A percentile compares a stretch with the other conserved stretches of the same genome.
phyloP scores from a whole-genome alignment of 1,140 invertebrate species.

The Rhagoletis pomonella region DNA sequence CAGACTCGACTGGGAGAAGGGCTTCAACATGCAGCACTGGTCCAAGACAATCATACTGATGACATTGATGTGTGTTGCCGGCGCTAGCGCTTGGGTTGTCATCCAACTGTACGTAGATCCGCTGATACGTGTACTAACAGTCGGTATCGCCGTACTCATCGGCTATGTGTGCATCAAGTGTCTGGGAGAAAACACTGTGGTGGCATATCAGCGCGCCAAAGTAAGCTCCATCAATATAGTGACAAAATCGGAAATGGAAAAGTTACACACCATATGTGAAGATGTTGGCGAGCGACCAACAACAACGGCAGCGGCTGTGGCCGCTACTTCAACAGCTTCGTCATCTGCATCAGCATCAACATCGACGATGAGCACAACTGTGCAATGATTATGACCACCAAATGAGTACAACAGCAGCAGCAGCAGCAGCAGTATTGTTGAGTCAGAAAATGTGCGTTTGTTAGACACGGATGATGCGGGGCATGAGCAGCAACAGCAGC shows the following conservation, averaged over 20 bases:
- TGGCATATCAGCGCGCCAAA: conserved; percentile 90
- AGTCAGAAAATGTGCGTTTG: not conserved
- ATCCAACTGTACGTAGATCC: conserved; percentile 87
- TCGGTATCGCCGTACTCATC: conserved; percentile 86
- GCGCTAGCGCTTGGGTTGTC: conserved; percentile 86
- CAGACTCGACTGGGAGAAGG: conserved; percentile 86
- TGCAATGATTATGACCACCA: conserved; percentile 20
- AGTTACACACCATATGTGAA: conserved; percentile 72
- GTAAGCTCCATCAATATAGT: conserved; percentile 91
- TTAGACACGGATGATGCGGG: not conserved
- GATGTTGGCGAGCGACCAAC: conserved; percentile 58
- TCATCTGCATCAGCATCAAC: not conserved
- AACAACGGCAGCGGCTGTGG: conserved; percentile 5
- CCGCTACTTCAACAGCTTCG: not conserved
- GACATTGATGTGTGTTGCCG: conserved; percentile 84
- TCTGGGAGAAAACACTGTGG: conserved; percentile 88
- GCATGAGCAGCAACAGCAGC: not conserved
- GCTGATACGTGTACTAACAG: conserved; percentile 85
- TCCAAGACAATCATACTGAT: conserved; percentile 79
- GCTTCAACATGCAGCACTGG: conserved; percentile 88
- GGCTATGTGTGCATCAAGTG: conserved; percentile 90
- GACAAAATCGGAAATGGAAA: conserved; percentile 72
- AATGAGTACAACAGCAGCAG: no score
- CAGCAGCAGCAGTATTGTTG: not conserved
- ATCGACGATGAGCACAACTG: not conserved